Base-by-base conservation (phyloP, 2,797 vertebrate species). In the Emydoidea blandingii region DNA sequence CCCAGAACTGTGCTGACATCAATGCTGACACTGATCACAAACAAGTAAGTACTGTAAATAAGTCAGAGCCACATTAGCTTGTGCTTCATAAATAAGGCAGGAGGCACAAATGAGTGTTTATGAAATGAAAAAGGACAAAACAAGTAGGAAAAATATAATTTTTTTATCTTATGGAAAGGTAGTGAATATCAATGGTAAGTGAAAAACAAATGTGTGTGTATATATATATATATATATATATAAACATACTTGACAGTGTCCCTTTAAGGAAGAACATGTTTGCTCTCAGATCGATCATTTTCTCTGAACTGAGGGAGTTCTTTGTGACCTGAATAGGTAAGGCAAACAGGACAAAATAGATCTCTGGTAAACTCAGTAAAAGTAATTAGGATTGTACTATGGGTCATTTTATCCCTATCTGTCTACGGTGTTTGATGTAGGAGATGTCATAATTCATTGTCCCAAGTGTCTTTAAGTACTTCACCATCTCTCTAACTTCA, bases 201-300 rank as follows among this genome's bases (percentile, higher is more conserved):
- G 50, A 57, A 93, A 86, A 86, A 1, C 3, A 85, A 80, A 31
- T 37, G n/a, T 68, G 18, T 6, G 31, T 62, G 10, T 57, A 8
- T 8, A 54, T 54, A 41, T 29, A 81, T 81, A 86, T 29, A 81
- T 81, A 86, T 49, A 78, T 25, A 29, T 41, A 8, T 47, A 68
- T 89, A 54, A 90, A 93, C 90, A 54, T 95, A 91, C 79, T 94
- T 93, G 86, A 83, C 62, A 91, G 50, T 95, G 87, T 92, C 83
- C 49, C 80, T 95, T 92, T 95, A 88, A 81, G 54, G 72, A 49
- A 81, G 54, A 87, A 49, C 0, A 1, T 76, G 18, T 1, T 56
- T 90, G 10, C 3, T 5, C 59, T 27, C 27, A 85, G 50, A 15
- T 59, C 95, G 10, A 1, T 87, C 9, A 52, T 16, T 62, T 34